Conservation (phyloP, 2,113 vertebrate species). For the Casuarius casuarius region DNA sequence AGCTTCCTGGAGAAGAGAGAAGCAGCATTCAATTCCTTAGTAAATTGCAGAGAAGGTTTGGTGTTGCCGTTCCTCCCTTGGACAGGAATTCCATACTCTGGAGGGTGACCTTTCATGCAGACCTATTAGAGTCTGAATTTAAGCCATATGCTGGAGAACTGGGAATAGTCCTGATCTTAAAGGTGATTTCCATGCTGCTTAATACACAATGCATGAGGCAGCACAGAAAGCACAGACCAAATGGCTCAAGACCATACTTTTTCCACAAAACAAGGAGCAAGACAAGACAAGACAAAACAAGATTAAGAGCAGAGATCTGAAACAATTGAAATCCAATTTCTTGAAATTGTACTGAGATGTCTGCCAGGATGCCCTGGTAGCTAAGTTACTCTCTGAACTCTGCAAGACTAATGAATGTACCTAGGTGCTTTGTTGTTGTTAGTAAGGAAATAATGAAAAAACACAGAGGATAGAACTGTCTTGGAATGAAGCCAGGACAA, state of each 20-base stretch:
- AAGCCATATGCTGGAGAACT: background rate
- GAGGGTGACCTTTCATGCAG: background rate
- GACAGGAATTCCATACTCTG: background rate
- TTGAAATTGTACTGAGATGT: background rate
- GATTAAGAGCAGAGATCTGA: background rate
- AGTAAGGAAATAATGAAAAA: constrained; percentile 4
- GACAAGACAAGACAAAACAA: background rate
- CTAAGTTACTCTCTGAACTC: background rate
- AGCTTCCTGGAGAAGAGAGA: background rate
- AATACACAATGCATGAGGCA: background rate
- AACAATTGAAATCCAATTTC: background rate
- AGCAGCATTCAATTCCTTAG: background rate
- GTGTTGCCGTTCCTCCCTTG: background rate
- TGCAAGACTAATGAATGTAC: background rate
- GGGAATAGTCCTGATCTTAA: background rate
- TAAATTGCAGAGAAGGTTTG: background rate
- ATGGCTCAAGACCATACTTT: background rate
- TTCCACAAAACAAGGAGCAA: background rate
- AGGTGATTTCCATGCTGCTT: background rate
- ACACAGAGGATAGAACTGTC: background rate
- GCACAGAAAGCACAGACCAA: background rate
- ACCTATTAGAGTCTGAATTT: background rate
- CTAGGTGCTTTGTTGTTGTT: background rate
- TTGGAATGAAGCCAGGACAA: background rate
- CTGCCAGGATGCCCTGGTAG: background rate